These are phyloP conservation scores for Drosophila sp. DNA, from an alignment of 1,140 invertebrate species.

Conservation along the genomic window DNA sequence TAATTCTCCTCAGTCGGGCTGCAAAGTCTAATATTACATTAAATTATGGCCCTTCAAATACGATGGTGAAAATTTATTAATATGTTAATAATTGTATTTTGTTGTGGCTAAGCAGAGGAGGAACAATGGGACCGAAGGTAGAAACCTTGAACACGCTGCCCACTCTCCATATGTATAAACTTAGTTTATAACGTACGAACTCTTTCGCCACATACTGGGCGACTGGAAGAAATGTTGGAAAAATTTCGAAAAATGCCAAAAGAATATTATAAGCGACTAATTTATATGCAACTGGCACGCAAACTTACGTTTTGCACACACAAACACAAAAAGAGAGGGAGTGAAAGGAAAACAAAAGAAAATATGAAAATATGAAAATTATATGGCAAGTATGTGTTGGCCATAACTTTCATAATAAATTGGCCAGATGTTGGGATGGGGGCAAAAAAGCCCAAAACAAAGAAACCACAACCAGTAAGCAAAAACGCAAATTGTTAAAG, in stretches of 20 bases:
- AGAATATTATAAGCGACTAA: constrained; percentile 81
- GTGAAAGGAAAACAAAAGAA: constrained; percentile 65
- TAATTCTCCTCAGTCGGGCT: constrained; percentile 63
- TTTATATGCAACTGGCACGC: constrained; percentile 77
- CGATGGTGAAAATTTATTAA: constrained; percentile 76
- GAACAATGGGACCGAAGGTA: constrained; percentile 11
- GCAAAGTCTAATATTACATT: constrained; percentile 73
- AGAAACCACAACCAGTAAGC: background rate
- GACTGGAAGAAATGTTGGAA: constrained; percentile 47
- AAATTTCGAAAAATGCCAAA: constrained; percentile 77
- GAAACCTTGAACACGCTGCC: constrained; percentile 68
- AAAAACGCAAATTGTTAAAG: constrained; percentile 19
- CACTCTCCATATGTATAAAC: constrained; percentile 54
- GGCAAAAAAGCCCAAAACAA: background rate
- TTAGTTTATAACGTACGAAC: constrained; percentile 72
- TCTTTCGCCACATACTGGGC: constrained; percentile 61
- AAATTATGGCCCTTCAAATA: constrained; percentile 80
- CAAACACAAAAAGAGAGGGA: constrained; percentile 31
- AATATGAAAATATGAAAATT: constrained; percentile 81
- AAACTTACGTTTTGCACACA: constrained; percentile 81
- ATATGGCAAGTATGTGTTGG: constrained; percentile 77
- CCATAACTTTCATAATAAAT: constrained; percentile 73
- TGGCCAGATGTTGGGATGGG: background rate
- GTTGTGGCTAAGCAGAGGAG: constrained; percentile 25
- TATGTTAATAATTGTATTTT: constrained; percentile 81